Evolutionary conservation across 2,797 vertebrate genomes (phyloP), one percentile per base, ranked within the genome.

Genomic region (Siniperca undulata): DNA sequence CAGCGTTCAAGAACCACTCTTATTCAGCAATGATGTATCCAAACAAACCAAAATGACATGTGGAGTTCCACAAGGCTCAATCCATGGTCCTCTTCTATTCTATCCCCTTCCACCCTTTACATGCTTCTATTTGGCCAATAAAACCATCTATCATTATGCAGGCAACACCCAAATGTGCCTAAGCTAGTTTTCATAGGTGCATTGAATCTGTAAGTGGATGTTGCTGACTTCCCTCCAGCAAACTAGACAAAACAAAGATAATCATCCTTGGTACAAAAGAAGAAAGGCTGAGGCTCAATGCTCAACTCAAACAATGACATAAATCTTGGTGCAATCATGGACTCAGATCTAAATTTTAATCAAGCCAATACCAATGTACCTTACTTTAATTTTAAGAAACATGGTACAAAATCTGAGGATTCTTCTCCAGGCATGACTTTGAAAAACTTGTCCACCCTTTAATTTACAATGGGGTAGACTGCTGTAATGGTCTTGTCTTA

Each of bases 31-130:
- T 60, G 8, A 34, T 42, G 12, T 52, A 30, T n/a, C n/a, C 17
- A 66, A 67, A 48, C 56, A 70, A 42, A 19, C 5, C 0, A 69
- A 7, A 11, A 27, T 5, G 0, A 58, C 5, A 6, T 17, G 10
- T 48, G 64, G 67, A 48, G 58, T 34, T 78, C 74, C 62, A 65
- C 78, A 60, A 27, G 58, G 71, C 22, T 60, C n/a, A 38, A 30
- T 68, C 68, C 42, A 46, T 3, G 48, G 66, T 55, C 68, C 24
- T 62, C 30, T 30, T 40, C 0, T 2, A 1, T 80, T 80, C 30
- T 30, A 30, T 30, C 30, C 30, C 30, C 3, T 30, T 30, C 30
- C 34, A n/a, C 48, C 27, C 1, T 60, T 13, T 20, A 12, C 5
- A 7, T 64, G n/a, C 59, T 12, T 53, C 60, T 13, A 36, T 58